These are phyloP conservation scores for Drosophila acutilabella DNA, from an alignment of 2,888 invertebrate species.

Conservation along the genomic window DNA sequence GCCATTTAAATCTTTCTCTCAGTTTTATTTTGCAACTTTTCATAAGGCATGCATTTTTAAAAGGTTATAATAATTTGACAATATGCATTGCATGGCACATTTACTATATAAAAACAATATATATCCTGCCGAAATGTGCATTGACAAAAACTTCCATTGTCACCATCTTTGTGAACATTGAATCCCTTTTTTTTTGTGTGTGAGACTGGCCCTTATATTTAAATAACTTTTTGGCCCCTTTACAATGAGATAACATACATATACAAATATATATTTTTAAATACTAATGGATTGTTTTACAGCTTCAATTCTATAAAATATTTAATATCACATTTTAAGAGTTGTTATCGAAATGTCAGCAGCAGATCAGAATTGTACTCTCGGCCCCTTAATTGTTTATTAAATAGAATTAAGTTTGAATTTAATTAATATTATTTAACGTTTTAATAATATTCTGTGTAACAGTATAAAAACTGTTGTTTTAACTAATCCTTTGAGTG, in stretches of 20 bases:
- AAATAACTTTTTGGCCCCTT: constrained; percentile 31
- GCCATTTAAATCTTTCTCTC: constrained; percentile 25
- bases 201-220: constrained; percentile 23
- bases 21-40: constrained; percentile 10
- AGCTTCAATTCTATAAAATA: constrained; percentile 19
- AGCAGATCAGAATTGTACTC: constrained; percentile 31
- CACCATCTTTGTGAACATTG: constrained; percentile 23
- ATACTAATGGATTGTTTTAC: constrained; percentile 11
- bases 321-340: constrained; percentile 41
- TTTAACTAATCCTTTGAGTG: no score
- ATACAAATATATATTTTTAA: neutral
- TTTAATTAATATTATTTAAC: neutral
- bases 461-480: no score
- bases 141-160: constrained; percentile 24
- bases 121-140: constrained; percentile 7
- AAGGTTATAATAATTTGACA: constrained; percentile 54
- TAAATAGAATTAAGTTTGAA: neutral
- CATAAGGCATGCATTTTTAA: constrained; percentile 49
- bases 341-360: constrained; percentile 44
- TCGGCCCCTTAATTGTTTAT: constrained; percentile 15
- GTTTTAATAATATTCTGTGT: neutral
- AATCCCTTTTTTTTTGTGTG: constrained; percentile 20
- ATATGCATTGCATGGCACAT: constrained; percentile 29
- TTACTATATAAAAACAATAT: constrained; percentile 14
- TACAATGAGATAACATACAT: constrained; percentile 7